A percentile compares a stretch with the other conserved stretches of the same genome.
Evolutionary conservation across 2,113 vertebrate genomes (phyloP).

Genomic region (Meleagris gallopavo): DNA sequence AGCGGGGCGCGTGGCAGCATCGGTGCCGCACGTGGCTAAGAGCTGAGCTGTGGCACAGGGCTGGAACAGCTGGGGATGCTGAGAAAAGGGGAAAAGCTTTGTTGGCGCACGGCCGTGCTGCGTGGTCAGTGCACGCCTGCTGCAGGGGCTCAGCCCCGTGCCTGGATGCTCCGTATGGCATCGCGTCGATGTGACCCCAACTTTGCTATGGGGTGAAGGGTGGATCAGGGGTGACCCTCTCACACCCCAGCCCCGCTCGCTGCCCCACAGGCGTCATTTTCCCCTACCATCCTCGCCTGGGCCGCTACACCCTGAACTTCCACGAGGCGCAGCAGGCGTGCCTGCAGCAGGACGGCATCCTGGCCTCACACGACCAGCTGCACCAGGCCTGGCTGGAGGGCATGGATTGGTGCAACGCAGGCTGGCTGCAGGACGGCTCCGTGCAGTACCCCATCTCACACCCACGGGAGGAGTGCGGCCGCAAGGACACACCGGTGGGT

Average conservation of each 20-base stretch:
- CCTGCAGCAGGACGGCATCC: slow-evolving; percentile 89
- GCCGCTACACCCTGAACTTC: slow-evolving; percentile 93
- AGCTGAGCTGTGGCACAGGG: background rate
- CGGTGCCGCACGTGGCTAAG: fast-evolving
- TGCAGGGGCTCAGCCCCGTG: too few species aligned
- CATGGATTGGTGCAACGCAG: slow-evolving; percentile 95
- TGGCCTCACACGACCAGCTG: slow-evolving; percentile 92
- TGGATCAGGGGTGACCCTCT: background rate
- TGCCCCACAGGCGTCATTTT: slow-evolving; percentile 88
- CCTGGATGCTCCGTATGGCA: background rate
- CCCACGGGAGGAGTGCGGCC: slow-evolving; percentile 89
- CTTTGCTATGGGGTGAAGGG: background rate
- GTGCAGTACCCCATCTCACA: slow-evolving; percentile 93
- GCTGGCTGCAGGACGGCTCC: slow-evolving; percentile 93
- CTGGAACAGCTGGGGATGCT: fast-evolving
- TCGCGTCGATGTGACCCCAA: background rate
- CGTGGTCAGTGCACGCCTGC: background rate
- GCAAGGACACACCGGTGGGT: slow-evolving; percentile 82
- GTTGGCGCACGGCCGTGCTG: fast-evolving
- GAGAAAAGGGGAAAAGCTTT: too few species aligned
- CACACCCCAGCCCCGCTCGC: fast-evolving
- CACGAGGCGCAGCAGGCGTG: slow-evolving; percentile 87
- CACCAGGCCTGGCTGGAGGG: slow-evolving; percentile 94
- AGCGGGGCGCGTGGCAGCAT: fast-evolving
- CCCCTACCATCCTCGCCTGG: slow-evolving; percentile 90